Evolutionary conservation across 2,888 invertebrate genomes (phyloP), one percentile per base, ranked within the genome.

Genomic region (Pilophorus perplexus): DNA sequence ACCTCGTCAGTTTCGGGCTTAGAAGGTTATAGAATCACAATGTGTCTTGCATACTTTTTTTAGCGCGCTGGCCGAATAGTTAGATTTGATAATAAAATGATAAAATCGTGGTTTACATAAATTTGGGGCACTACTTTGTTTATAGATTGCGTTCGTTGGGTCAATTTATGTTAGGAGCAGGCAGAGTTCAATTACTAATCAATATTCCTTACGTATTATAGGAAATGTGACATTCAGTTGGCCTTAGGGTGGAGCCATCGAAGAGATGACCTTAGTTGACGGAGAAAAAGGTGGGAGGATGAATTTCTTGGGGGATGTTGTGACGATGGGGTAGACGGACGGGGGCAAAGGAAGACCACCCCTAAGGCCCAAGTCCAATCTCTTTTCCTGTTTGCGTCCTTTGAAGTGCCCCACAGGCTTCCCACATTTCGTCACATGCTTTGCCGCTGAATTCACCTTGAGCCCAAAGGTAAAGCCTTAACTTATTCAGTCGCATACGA

Each of bases 361-460:
- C 40, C 27, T 37, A 59, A 59, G 59, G 42, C 18, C 18, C 40
- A 22, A 38, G 59, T 42, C 59, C 59, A 59, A 59, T 59, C 59
- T 59, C 59, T 59, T 59, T 59, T 59, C 59, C 59, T 59, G 59
- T 59, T 59, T 59, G 59, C 12, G 55, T 42, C 59, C 59, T 59
- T 59, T 59, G 59, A 59, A 59, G 55, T n/a, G 12, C 2, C 23
- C 52, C n/a, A 14, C 14, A 3, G 55, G 33, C 38, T 57, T 37
- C 20, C 59, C 42, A 20, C 59, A 25, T 59, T 59, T 40, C 59
- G 59, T 18, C 42, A 40, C 38, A 40, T 25, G 59, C 59, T 59
- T 42, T 59, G 42, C 38, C 59, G 27, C 44, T n/a, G 23, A 18
- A 38, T 23, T 38, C 55, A 23, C 42, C 25, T 42, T 23, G n/a